A percentile compares a stretch with the other conserved stretches of the same genome.
phyloP scores from a whole-genome alignment of 2,797 vertebrate genomes.

The Tolypeutes matacus region DNA sequence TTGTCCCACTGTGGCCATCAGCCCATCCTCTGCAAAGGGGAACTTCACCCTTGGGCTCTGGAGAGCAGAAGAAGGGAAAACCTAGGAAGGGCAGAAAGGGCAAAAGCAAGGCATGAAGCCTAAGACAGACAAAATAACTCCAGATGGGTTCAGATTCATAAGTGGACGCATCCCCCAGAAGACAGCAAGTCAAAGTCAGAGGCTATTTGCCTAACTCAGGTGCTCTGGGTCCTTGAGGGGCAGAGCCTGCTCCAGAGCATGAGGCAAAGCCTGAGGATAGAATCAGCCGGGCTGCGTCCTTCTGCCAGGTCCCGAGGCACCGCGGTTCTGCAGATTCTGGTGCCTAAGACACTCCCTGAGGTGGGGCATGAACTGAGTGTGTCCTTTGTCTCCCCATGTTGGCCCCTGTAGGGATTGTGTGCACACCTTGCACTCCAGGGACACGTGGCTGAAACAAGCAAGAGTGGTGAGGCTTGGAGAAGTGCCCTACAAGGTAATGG shows the following conservation, averaged over 20 bases:
- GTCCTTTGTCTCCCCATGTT: slow-evolving; percentile 4
- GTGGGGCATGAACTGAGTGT: background rate
- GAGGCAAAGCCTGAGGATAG: background rate
- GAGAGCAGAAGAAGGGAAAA: background rate
- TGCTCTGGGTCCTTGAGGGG: background rate
- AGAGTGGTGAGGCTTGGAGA: slow-evolving; percentile 95
- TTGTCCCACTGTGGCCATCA: background rate
- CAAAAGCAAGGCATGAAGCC: background rate
- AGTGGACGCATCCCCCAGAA: background rate
- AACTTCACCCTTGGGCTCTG: background rate
- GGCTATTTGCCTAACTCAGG: background rate
- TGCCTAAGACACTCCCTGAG: fast-evolving
- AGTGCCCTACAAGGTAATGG: slow-evolving; percentile 94
- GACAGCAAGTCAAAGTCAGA: background rate
- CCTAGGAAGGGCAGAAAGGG: background rate
- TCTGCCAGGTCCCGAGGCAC: background rate
- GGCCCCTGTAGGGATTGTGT: slow-evolving; percentile 92
- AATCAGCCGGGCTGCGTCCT: background rate
- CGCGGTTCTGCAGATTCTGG: fast-evolving
- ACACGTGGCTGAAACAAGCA: slow-evolving; percentile 98
- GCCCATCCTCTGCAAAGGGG: too few species aligned
- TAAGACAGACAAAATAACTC: background rate
- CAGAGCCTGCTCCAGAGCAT: background rate
- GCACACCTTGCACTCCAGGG: slow-evolving; percentile 95
- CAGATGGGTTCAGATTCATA: too few species aligned